Base-by-base conservation (phyloP, 2,797 vertebrate species). In the Poecile montanus region DNA sequence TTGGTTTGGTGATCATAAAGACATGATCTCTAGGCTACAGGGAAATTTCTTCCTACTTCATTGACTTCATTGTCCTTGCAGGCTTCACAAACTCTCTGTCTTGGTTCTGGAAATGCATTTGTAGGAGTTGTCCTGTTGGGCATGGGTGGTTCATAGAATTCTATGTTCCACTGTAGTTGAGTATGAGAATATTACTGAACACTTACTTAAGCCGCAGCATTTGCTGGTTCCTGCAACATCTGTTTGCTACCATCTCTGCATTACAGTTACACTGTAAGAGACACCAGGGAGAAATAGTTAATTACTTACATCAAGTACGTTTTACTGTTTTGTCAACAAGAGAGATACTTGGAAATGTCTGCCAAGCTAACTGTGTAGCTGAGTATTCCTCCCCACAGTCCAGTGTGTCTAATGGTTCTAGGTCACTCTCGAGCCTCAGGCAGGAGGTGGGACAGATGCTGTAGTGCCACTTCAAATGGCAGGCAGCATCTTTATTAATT, bases 301-400 rank as follows among this genome's bases (percentile, higher is more conserved):
- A 97, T 92, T 97, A 71, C 91, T 95, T 88, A 71, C 20, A 56
- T 96, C 79, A 86, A 82, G 42, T 95, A 54, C 22, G 3, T 97
- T 95, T 97, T 95, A 82, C 92, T 94, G 84, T 76, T 93, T 96
- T 96, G 71, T 92, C 88, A 89, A 45, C 67, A 84, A 56, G 89
- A 89, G 71, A 67, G 62, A 88, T 56, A 26, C 85, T 94, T 95
- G 6, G 89, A 94, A 96, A 79, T 60, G 53, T 73, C 93, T 96
- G 85, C 91, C 70, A 72, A 93, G 93, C 63, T 94, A 92, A 86
- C 50, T 76, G 74, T 88, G 47, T 57, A 80, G 70, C 82, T 88
- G 83, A 71, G 3, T 62, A 72, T 95, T 93, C 71, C 13, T 92
- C 92, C 74, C 89, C 80, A 16, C n/a, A 63, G 58, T 29, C 62